phyloP scores from a whole-genome alignment of 2,888 invertebrate genomes.

The Eumacrocentrus americanus region DNA sequence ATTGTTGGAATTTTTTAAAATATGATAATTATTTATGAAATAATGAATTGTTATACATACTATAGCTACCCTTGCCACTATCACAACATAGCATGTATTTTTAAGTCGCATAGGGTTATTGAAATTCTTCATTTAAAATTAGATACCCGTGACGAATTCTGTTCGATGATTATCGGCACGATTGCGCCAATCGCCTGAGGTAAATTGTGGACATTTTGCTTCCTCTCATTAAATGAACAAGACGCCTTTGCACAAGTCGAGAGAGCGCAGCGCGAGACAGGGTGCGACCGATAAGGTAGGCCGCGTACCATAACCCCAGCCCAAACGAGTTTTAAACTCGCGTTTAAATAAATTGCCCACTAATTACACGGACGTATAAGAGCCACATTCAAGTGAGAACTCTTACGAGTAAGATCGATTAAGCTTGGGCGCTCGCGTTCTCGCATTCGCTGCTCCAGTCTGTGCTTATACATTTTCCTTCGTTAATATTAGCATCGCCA shows the following conservation, averaged over 20 bases:
- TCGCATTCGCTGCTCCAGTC: background rate
- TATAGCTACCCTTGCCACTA: too few relatives aligned
- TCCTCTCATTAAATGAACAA: conserved; percentile 5
- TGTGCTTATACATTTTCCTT: background rate
- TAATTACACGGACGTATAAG: conserved; percentile 43
- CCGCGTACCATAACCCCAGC: conserved; percentile 29
- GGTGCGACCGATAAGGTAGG: conserved; percentile 57
- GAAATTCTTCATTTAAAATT: background rate
- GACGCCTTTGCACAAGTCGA: conserved; percentile 26
- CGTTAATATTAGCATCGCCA: conserved; percentile 39
- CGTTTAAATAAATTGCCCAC: conserved; percentile 51
- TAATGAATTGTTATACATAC: too few relatives aligned
- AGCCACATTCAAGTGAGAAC: conserved; percentile 12
- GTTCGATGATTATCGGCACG: conserved; percentile 34
- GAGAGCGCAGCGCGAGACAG: conserved; percentile 29
- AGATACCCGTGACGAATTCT: conserved; percentile 27
- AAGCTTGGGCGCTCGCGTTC: background rate
- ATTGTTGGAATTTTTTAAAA: too few relatives aligned
- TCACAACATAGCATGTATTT: too few relatives aligned
- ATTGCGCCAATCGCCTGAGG: conserved; percentile 32
- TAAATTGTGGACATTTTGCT: conserved; percentile 32
- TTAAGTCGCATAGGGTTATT: too few relatives aligned
- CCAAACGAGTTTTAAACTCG: conserved; percentile 45
- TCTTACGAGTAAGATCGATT: conserved; percentile 6
- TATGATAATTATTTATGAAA: too few relatives aligned